A percentile compares a stretch with the other conserved stretches of the same genome.
Evolutionary conservation across 1,140 invertebrate species (phyloP).

Genomic region (Ceratoteleas bidentatus): DNA sequence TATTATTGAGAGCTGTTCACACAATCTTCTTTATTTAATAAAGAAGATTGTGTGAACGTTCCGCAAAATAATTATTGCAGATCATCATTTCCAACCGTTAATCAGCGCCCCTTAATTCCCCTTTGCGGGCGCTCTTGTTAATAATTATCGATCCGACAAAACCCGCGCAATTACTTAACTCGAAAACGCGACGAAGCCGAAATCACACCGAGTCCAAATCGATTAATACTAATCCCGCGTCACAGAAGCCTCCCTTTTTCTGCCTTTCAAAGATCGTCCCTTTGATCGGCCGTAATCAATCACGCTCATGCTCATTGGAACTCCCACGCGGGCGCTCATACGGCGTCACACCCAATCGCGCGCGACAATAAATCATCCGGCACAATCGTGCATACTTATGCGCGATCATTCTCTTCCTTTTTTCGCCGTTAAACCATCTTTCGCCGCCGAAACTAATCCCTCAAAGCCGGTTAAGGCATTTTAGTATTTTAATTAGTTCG

Average conservation of each 20-base stretch:
- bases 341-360: conserved; percentile 37
- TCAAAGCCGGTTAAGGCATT: conserved; percentile 75
- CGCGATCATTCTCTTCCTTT: conserved; percentile 36
- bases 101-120: too few relatives aligned
- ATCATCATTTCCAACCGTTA: too few relatives aligned
- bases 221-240: conserved; percentile 8
- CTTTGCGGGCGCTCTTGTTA: too few relatives aligned
- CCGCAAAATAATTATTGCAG: too few relatives aligned
- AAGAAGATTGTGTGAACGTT: too few relatives aligned
- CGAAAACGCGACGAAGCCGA: neutral
- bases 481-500: conserved; percentile 80
- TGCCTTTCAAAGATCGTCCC: conserved; percentile 1
- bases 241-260: conserved; percentile 1
- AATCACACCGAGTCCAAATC: neutral
- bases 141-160: too few relatives aligned
- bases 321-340: conserved; percentile 35
- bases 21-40: too few relatives aligned
- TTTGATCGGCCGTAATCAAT: conserved; percentile 31
- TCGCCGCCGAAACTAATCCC: conserved; percentile 71
- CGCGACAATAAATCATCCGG: conserved; percentile 49
- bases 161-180: too few relatives aligned
- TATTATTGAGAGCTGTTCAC: too few relatives aligned
- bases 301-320: conserved; percentile 27
- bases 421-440: conserved; percentile 56
- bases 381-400: conserved; percentile 32